These are phyloP conservation scores for Gerris lacustris DNA, from an alignment of 2,888 invertebrate species.

Conservation along the genomic window DNA sequence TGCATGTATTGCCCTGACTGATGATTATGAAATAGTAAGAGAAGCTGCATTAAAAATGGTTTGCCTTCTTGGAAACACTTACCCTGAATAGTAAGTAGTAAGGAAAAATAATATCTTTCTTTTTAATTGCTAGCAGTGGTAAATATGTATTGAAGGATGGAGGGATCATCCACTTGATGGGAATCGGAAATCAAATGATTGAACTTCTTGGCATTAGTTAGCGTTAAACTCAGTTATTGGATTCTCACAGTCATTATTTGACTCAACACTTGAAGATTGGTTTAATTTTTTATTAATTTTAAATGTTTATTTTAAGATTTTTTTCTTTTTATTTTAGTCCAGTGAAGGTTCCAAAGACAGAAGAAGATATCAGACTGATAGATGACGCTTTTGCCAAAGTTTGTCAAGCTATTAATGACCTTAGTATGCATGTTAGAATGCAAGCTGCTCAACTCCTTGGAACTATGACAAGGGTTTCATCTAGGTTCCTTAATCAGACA, in stretches of 20 bases:
- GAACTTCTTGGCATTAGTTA: too few relatives aligned
- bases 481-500: conserved; percentile 85
- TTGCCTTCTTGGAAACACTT: conserved; percentile 71
- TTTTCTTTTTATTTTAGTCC: conserved; percentile 18
- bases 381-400: conserved; percentile 95
- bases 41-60: conserved; percentile 74
- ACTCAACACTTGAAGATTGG: too few relatives aligned
- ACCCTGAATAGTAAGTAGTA: conserved; percentile 64
- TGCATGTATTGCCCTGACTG: conserved; percentile 64
- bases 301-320: neutral
- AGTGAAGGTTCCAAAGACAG: conserved; percentile 33
- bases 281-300: too few relatives aligned
- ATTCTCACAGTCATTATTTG: too few relatives aligned
- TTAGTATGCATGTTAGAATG: conserved; percentile 76
- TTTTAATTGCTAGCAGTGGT: too few relatives aligned
- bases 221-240: too few relatives aligned
- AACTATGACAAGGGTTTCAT: conserved; percentile 72
- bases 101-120: neutral
- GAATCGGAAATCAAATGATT: neutral
- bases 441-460: conserved; percentile 77
- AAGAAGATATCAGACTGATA: conserved; percentile 74
- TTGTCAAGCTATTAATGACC: conserved; percentile 84
- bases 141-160: too few relatives aligned
- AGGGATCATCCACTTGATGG: too few relatives aligned
- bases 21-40: conserved; percentile 88